Evolutionary conservation across 2,113 vertebrate species (phyloP).

Genomic region (Thamnaconus septentrionalis): DNA sequence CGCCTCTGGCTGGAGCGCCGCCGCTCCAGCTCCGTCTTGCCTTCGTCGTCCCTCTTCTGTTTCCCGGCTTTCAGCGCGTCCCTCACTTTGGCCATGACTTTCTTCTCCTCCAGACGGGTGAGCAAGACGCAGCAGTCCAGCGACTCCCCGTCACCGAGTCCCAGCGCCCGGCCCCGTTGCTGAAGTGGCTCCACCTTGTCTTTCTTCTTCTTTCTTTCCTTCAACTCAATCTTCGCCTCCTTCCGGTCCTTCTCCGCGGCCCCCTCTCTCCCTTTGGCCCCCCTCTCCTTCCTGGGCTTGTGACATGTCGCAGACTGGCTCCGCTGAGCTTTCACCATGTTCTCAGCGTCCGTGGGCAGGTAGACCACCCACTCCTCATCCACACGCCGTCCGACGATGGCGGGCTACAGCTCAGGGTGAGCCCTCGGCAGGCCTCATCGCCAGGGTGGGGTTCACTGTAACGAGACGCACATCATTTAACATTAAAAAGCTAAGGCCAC

Average conservation of each 20-base stretch:
- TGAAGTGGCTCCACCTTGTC: slow-evolving; percentile 79
- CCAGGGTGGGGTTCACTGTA: slow-evolving; percentile 64
- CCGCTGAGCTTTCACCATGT: slow-evolving; percentile 74
- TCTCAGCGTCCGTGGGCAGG: slow-evolving; percentile 63
- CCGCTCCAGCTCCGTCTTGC: slow-evolving; percentile 43
- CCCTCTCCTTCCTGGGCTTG: slow-evolving; percentile 47
- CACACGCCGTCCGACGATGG: slow-evolving; percentile 43
- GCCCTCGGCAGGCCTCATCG: slow-evolving; percentile 62
- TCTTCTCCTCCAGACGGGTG: slow-evolving; percentile 83
- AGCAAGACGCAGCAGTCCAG: slow-evolving; percentile 88
- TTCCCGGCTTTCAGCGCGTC: slow-evolving; percentile 38
- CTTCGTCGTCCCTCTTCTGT: slow-evolving; percentile 31
- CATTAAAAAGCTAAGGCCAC: slow-evolving; percentile 1
- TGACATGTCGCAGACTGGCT: slow-evolving; percentile 51
- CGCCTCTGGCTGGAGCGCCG: slow-evolving; percentile 26
- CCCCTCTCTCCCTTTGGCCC: slow-evolving; percentile 41
- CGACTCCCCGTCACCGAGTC: slow-evolving; percentile 49
- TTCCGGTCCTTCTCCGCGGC: slow-evolving; percentile 31
- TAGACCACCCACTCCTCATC: slow-evolving; percentile 55
- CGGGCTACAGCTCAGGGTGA: slow-evolving; percentile 61
- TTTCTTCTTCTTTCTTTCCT: slow-evolving; percentile 46
- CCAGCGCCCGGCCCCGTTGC: slow-evolving; percentile 70
- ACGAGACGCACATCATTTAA: slow-evolving; percentile 46
- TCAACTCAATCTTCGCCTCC: slow-evolving; percentile 26
- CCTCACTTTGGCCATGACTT: slow-evolving; percentile 36